Evolutionary conservation across 2,797 vertebrate genomes (phyloP), one percentile per base, ranked within the genome.

Genomic region (Mustela erminea): DNA sequence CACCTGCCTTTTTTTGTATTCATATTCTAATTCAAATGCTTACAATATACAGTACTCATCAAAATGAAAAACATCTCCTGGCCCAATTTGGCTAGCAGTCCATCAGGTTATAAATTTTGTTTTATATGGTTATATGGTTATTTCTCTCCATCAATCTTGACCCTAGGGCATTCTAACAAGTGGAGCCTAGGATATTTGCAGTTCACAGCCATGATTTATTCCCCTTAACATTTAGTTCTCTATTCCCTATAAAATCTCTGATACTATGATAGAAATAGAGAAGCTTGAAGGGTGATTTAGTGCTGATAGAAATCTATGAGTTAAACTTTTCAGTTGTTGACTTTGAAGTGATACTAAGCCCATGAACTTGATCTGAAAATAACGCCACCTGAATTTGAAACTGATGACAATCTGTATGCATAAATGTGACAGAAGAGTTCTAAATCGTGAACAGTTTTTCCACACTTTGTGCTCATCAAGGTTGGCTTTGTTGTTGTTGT

Each of bases 281-380:
- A 72, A 38, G 29, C 2, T 49, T 87, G 32, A 29, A 83, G 29
- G 54, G 5, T 90, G 72, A 93, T 80, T 92, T 90, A 75, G 15
- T 32, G 46, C 56, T 70, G 23, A 27, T n/a, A 95, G 70, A 96
- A 81, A 81, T 75, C 74, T n/a, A 10, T 68, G 77, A 90, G 85
- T 64, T 68, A 95, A 97, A 93, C 92, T 97, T 82, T 89, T 23
- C 88, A 43, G 68, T 56, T 96, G 88, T 46, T 52, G 70, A 91
- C 84, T 94, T 90, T 68, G 66, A 96, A 87, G 46, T 52, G 14
- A 88, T 46, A 91, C 10, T 86, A 83, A n/a, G 27, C 23, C 58
- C 56, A 35, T 60, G 38, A 58, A 32, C n/a, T 95, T 93, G 83
- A 43, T 95, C 70, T 92, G 43, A 90, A 89, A 92, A 93, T 62